Base-by-base conservation (phyloP, 2,888 invertebrate species). In the Zhuqinia jingwanae region DNA sequence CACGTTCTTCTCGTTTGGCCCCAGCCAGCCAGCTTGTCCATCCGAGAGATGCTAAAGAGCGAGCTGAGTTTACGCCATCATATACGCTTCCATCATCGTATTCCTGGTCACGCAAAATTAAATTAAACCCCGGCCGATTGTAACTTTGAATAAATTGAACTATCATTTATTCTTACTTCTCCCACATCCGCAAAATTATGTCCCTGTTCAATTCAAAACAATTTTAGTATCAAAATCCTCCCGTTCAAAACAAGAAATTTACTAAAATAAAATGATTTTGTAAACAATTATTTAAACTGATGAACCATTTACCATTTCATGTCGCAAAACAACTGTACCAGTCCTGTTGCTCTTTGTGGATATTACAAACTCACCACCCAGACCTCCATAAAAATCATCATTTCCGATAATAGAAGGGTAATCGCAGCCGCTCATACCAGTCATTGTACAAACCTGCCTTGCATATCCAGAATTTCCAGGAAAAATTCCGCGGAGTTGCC, bases 351-450 rank as follows among this genome's bases (percentile, higher is more conserved):
- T 88, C 53, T 56, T 87, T 2, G 90, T 90, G 1, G 89, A 90
- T 50, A 90, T 90, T 6, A 90, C 90, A 75, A 90, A 90, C 45
- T 90, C 90, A 17, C 90, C 90, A 6, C 90, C 90, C 8, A 90
- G 63, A n/a, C 90, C 90, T 20, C 90, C 90, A 36, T 90, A 90
- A 65, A 87, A 90, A 53, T 90, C 90, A 77, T 90, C 90, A 53
- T 90, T 90, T n/a, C 87, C 90, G 53, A 88, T 86, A 11, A 88
- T 68, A n/a, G 88, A 88, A 0, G 90, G 90, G 85, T 89, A 90
- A 45, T 90, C 90, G 58, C 90, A 90, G 2, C 89, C 90, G 11
- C 75, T 30, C 15, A 76, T 63, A 0, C 90, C 90, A 15, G 89
- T 89, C 13, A 90, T n/a, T 0, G 47, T 25, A 60, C 87, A 90